phyloP scores from a whole-genome alignment of 2,888 invertebrate genomes.

The Agonopterix alstromeriana region DNA sequence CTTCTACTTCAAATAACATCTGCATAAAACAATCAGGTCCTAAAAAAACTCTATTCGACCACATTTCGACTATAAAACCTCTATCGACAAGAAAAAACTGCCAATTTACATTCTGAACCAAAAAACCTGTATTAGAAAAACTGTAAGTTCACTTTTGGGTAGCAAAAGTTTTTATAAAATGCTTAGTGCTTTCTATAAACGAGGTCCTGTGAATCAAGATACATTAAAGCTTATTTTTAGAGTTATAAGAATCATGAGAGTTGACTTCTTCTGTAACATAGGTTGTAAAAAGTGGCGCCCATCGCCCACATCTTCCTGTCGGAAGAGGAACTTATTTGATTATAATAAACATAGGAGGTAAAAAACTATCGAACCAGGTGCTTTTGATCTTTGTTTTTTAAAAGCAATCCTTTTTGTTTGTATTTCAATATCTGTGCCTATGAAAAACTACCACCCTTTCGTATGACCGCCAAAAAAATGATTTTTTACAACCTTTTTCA shows the following conservation, averaged over 20 bases:
- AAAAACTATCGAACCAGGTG: conserved; percentile 65
- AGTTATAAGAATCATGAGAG: conserved; percentile 20
- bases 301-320: conserved; percentile 68
- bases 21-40: conserved; percentile 56
- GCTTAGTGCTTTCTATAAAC: no score
- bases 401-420: conserved; percentile 43
- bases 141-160: no score
- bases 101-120: conserved; percentile 4
- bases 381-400: conserved; percentile 51
- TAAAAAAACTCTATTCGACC: conserved; percentile 45
- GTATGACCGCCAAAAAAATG: conserved; percentile 22
- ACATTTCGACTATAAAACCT: conserved; percentile 57
- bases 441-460: conserved; percentile 44
- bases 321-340: conserved; percentile 75
- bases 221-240: conserved; percentile 16
- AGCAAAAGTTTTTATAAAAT: no score
- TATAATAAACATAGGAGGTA: conserved; percentile 65
- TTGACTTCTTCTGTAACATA: conserved; percentile 23
- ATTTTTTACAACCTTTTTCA: conserved; percentile 30
- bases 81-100: conserved; percentile 17
- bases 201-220: no score
- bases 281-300: conserved; percentile 51
- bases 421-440: conserved; percentile 45
- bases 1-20: conserved; percentile 29
- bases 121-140: no score